Conservation (phyloP, 2,888 invertebrate species). For the Polietes domitor region DNA sequence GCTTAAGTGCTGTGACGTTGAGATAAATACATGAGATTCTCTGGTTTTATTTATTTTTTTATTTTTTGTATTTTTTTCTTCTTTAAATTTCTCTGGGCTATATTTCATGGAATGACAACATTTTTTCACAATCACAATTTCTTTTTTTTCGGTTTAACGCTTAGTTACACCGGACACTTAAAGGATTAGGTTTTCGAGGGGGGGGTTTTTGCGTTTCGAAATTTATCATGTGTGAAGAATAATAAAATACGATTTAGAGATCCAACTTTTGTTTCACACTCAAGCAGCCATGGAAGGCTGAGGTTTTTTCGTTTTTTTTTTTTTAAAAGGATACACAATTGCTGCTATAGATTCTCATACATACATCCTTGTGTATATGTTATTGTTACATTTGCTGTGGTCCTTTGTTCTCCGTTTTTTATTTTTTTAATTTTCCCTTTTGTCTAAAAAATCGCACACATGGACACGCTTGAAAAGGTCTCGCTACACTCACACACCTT, state of each 20-base stretch:
- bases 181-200: no score
- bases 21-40: neutral
- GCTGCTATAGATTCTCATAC: slow-evolving; percentile 42
- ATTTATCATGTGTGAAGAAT: no score
- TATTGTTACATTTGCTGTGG: slow-evolving; percentile 47
- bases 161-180: no score
- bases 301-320: neutral
- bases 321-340: slow-evolving; percentile 25
- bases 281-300: neutral
- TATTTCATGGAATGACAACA: no score
- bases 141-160: neutral
- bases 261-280: neutral
- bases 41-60: neutral
- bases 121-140: neutral
- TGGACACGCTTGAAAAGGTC: no score
- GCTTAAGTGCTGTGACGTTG: neutral
- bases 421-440: slow-evolving; percentile 23
- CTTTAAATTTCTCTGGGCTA: neutral
- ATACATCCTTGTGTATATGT: neutral
- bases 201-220: no score
- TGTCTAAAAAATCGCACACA: neutral
- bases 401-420: slow-evolving; percentile 45
- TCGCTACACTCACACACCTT: slow-evolving; percentile 2
- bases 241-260: neutral
- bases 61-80: slow-evolving; percentile 19